These are phyloP conservation scores for Zaprionus taronus DNA, from an alignment of 1,140 invertebrate genomes.

Conservation along the genomic window DNA sequence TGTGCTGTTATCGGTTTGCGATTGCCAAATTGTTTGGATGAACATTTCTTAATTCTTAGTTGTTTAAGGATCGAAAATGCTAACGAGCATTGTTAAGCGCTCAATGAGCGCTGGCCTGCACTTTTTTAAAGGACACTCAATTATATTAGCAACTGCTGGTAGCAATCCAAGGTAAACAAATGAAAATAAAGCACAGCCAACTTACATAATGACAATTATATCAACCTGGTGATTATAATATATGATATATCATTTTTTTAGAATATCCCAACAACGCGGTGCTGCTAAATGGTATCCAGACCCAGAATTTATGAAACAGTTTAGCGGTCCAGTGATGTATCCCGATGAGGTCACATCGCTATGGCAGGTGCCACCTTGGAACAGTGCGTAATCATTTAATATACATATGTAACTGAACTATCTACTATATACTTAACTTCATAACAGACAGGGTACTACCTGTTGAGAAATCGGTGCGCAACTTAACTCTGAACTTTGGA, in stretches of 20 bases:
- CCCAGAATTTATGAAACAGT: constrained; percentile 89
- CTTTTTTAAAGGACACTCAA: constrained; percentile 16
- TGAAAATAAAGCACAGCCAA: neutral
- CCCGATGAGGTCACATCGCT: constrained; percentile 87
- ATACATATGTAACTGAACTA: neutral
- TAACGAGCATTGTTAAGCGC: constrained; percentile 54
- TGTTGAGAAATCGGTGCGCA: constrained; percentile 90
- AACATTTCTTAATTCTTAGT: neutral
- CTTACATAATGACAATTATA: constrained; percentile 68
- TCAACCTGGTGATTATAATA: neutral
- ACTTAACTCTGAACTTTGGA: constrained; percentile 97
- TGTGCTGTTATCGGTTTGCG: neutral
- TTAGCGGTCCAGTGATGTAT: constrained; percentile 89
- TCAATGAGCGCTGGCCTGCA: constrained; percentile 34
- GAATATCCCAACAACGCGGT: constrained; percentile 56
- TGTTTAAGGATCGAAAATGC: constrained; percentile 35
- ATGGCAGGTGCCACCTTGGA: constrained; percentile 88
- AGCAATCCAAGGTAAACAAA: constrained; percentile 37
- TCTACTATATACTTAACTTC: neutral
- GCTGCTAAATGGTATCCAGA: constrained; percentile 90
- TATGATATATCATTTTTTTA: constrained; percentile 6
- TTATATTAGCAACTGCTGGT: constrained; percentile 16
- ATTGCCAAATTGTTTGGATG: constrained; percentile 5
- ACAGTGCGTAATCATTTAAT: constrained; percentile 81
- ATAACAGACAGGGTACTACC: constrained; percentile 84